A percentile compares a stretch with the other conserved stretches of the same genome.
phyloP scores from a whole-genome alignment of 1,140 invertebrate species.

The Lycorma delicatula region DNA sequence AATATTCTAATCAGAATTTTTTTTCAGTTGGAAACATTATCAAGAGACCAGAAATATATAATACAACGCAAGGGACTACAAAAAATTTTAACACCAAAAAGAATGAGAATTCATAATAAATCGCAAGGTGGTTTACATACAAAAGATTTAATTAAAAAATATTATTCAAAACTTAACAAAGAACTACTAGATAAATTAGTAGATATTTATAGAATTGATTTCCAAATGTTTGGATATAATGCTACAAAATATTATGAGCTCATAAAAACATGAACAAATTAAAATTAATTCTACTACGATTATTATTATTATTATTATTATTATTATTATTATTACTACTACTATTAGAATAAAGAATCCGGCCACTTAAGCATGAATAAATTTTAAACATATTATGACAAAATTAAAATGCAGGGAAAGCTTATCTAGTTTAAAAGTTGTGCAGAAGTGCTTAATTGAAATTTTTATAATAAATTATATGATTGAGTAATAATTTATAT shows the following conservation, averaged over 20 bases:
- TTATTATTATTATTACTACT: no score
- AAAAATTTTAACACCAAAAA: slow-evolving; percentile 64
- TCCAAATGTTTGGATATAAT: slow-evolving; percentile 71
- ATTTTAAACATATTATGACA: no score
- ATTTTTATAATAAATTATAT: no score
- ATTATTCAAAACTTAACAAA: slow-evolving; percentile 63
- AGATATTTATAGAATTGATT: slow-evolving; percentile 76
- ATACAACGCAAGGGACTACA: slow-evolving; percentile 63
- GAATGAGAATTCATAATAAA: slow-evolving; percentile 52
- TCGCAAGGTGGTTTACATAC: slow-evolving; percentile 53
- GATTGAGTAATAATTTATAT: no score
- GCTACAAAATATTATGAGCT: slow-evolving; percentile 20
- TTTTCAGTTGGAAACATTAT: slow-evolving; percentile 29
- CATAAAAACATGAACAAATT: no score
- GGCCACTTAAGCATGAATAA: no score
- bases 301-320: no score
- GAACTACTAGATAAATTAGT: slow-evolving; percentile 67
- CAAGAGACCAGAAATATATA: slow-evolving; percentile 75
- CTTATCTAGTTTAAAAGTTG: no score
- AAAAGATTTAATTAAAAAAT: slow-evolving; percentile 56
- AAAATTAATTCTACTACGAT: no score
- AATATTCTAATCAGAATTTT: neutral
- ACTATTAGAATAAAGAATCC: no score
- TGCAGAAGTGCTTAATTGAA: no score
- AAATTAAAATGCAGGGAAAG: no score